Evolutionary conservation across 2,888 invertebrate genomes (phyloP).

Genomic region (Melieria crassipennis): DNA sequence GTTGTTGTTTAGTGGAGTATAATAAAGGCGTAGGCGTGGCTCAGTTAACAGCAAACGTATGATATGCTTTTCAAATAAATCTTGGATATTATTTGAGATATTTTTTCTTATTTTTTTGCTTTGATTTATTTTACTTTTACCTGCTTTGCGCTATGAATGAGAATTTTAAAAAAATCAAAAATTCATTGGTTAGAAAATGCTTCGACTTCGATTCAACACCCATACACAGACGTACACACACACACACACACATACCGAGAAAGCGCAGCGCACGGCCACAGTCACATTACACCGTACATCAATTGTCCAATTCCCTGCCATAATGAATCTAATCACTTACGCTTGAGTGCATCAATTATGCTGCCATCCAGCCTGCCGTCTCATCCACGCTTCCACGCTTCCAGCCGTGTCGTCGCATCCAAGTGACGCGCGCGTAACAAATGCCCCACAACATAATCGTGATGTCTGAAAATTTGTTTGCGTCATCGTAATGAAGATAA

Average conservation of each 20-base stretch:
- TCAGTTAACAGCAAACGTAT: slow-evolving; percentile 31
- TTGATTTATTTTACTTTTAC: background rate
- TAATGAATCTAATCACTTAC: slow-evolving; percentile 66
- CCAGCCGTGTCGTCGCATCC: slow-evolving; percentile 3
- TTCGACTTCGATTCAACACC: slow-evolving; percentile 42
- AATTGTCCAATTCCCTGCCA: slow-evolving; percentile 50
- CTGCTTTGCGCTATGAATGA: too few relatives aligned
- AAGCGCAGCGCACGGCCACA: background rate
- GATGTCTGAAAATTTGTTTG: slow-evolving; percentile 59
- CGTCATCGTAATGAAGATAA: slow-evolving; percentile 57
- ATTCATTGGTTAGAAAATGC: too few relatives aligned
- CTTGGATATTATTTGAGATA: background rate
- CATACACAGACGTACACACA: slow-evolving; percentile 12
- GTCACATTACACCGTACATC: slow-evolving; percentile 17
- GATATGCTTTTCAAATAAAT: background rate
- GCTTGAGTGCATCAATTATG: slow-evolving; percentile 66
- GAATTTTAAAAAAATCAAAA: too few relatives aligned
- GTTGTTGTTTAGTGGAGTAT: slow-evolving; percentile 41
- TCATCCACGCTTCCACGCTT: slow-evolving; percentile 28
- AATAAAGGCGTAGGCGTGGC: slow-evolving; percentile 12
- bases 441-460: slow-evolving; percentile 42
- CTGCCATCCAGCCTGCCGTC: slow-evolving; percentile 57
- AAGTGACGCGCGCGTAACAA: slow-evolving; percentile 50
- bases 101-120: background rate
- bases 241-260: slow-evolving; percentile 11